Percentiles rank a stretch among this genome's conserved stretches.
Conservation (phyloP, 2,888 invertebrate species). For the Limnephilus auricula region DNA sequence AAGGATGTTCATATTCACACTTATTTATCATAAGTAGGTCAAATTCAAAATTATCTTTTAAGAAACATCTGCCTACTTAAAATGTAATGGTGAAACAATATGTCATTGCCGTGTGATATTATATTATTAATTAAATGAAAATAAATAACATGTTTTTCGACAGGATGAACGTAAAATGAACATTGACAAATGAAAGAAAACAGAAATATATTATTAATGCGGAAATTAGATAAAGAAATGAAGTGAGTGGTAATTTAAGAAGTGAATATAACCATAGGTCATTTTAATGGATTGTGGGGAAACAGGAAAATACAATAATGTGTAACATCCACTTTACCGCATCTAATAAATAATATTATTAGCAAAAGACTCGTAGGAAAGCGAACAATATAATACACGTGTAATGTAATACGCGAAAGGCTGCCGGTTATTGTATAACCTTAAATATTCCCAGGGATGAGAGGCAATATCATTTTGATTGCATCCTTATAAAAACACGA, state of each 20-base stretch:
- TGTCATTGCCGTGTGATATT: too few relatives aligned
- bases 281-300: not conserved
- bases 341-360: conserved; percentile 33
- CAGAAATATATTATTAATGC: too few relatives aligned
- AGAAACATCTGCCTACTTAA: too few relatives aligned
- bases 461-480: conserved; percentile 61
- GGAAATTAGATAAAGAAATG: too few relatives aligned
- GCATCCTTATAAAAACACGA: conserved; percentile 60
- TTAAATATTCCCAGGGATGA: conserved; percentile 51
- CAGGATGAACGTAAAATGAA: too few relatives aligned
- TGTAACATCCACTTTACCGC: conserved; percentile 27
- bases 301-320: not conserved
- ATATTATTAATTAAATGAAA: too few relatives aligned
- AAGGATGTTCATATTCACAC: too few relatives aligned
- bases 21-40: too few relatives aligned
- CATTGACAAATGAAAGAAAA: too few relatives aligned
- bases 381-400: conserved; percentile 29
- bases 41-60: too few relatives aligned
- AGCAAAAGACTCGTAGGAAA: not conserved
- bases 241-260: not conserved
- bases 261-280: not conserved
- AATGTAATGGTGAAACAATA: too few relatives aligned
- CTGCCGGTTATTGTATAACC: conserved; percentile 51
- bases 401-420: conserved; percentile 43
- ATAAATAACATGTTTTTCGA: too few relatives aligned